Evolutionary conservation across 1,140 invertebrate species (phyloP).

Genomic region (Bemisia tabaci): DNA sequence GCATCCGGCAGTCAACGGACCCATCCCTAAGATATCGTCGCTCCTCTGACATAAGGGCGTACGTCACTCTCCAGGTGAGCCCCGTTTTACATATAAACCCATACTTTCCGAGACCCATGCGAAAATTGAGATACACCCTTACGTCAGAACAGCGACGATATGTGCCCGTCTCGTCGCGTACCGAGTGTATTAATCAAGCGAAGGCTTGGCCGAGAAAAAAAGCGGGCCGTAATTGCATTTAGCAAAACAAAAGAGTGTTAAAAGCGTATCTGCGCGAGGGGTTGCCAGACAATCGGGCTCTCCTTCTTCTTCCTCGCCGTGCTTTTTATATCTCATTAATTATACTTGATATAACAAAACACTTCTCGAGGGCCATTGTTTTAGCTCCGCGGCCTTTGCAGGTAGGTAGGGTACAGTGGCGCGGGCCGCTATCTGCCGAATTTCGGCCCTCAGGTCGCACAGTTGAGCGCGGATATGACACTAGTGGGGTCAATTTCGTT

Average conservation of each 20-base stretch:
- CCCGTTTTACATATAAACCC: too few relatives aligned
- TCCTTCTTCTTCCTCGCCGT: neutral
- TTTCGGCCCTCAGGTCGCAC: neutral
- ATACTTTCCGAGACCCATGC: too few relatives aligned
- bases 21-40: too few relatives aligned
- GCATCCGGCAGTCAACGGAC: too few relatives aligned
- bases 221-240: neutral
- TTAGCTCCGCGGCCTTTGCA: neutral
- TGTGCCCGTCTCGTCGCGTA: too few relatives aligned
- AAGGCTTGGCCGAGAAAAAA: neutral
- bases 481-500: neutral
- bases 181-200: neutral
- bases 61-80: too few relatives aligned
- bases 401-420: too few relatives aligned
- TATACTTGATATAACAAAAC: neutral
- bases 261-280: neutral
- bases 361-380: neutral
- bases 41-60: too few relatives aligned
- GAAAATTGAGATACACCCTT: too few relatives aligned
- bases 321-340: neutral
- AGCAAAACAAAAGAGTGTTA: neutral
- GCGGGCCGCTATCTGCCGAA: too few relatives aligned
- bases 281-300: neutral
- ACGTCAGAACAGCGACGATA: too few relatives aligned
- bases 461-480: neutral